Conservation (phyloP, 2,113 vertebrate species). For the Rhodinocichla rosea region DNA sequence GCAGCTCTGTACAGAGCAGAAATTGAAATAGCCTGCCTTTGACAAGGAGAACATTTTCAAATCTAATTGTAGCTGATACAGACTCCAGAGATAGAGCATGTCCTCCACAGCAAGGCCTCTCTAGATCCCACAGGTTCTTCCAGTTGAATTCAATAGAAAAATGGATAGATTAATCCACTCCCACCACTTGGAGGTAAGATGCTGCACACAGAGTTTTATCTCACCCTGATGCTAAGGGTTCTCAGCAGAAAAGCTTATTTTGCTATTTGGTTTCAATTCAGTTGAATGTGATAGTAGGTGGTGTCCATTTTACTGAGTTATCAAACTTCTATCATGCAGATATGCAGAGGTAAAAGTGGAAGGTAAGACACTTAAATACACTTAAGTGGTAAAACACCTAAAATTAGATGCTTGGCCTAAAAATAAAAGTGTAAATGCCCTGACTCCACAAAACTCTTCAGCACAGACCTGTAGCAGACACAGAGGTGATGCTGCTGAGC, state of each 20-base stretch:
- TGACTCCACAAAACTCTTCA: background rate
- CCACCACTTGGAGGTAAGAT: background rate
- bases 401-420: background rate
- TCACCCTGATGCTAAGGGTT: background rate
- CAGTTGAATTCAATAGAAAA: background rate
- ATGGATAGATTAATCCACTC: background rate
- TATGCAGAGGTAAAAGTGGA: background rate
- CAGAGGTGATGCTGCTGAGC: background rate
- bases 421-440: background rate
- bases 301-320: background rate
- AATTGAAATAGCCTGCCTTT: background rate
- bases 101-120: background rate
- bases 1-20: background rate
- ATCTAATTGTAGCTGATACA: background rate
- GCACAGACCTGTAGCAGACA: background rate
- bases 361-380: background rate
- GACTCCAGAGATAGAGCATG: background rate
- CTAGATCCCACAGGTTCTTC: background rate
- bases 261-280: background rate
- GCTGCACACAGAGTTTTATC: background rate
- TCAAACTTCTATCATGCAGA: fast-evolving
- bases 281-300: background rate
- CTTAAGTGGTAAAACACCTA: background rate
- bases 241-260: background rate
- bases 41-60: background rate